These are phyloP conservation scores for Pholis gunnellus DNA, from an alignment of 2,113 vertebrate species.

Conservation along the genomic window DNA sequence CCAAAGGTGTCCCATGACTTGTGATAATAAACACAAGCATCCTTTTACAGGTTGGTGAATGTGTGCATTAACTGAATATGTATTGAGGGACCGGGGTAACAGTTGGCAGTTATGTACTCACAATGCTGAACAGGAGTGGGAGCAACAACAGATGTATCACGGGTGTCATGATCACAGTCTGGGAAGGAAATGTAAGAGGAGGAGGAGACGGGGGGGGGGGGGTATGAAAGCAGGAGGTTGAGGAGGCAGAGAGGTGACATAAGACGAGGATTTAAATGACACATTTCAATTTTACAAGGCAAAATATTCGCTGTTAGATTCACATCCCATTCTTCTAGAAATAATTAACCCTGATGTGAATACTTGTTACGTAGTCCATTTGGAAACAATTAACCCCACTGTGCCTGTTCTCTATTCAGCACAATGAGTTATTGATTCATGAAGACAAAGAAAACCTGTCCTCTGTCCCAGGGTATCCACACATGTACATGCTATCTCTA, in stretches of 20 bases:
- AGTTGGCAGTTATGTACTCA: constrained; percentile 74
- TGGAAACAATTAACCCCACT: background rate
- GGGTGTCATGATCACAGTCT: constrained; percentile 74
- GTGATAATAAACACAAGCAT: background rate
- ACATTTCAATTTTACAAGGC: background rate
- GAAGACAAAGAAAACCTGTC: constrained; percentile 7
- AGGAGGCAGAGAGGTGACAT: constrained; percentile 18
- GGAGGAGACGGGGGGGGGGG: constrained; percentile 1
- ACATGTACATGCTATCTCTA: constrained; percentile 17
- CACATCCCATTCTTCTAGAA: background rate
- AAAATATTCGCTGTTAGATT: background rate
- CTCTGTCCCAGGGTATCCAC: constrained; percentile 23
- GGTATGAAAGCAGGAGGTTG: constrained; percentile 14
- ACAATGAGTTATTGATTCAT: constrained; percentile 42
- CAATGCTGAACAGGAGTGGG: constrained; percentile 75
- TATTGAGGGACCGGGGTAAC: constrained; percentile 25
- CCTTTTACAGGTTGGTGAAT: constrained; percentile 27
- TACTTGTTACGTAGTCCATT: background rate
- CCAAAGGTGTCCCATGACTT: background rate
- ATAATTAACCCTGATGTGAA: background rate
- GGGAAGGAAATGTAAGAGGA: constrained; percentile 41
- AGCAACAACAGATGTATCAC: constrained; percentile 76
- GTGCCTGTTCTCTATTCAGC: background rate
- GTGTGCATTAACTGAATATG: constrained; percentile 52
- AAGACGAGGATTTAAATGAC: constrained; percentile 19